Evolutionary conservation across 2,113 vertebrate species (phyloP).

Genomic region (Colaptes auratus): DNA sequence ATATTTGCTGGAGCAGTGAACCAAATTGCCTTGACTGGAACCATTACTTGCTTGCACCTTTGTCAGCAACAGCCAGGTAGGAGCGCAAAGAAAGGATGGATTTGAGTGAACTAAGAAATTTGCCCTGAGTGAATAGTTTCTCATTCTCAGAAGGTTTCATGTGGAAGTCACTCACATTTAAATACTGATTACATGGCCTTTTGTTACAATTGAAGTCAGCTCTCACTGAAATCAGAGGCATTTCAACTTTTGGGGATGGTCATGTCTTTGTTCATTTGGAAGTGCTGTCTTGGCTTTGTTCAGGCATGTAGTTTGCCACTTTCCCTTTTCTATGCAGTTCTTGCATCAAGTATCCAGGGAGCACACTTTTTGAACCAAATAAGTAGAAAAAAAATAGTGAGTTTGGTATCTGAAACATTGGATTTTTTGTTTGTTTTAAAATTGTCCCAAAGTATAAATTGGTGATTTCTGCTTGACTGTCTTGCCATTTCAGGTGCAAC

Average conservation of each 20-base stretch:
- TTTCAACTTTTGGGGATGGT: background rate
- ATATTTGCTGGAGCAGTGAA: constrained; percentile 73
- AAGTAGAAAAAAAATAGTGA: background rate
- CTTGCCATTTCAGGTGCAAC: background rate
- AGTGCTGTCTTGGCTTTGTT: background rate
- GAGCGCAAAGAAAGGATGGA: background rate
- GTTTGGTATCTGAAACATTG: background rate
- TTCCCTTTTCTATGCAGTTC: background rate
- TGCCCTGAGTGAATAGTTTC: background rate
- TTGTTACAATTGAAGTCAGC: background rate
- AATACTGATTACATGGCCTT: background rate
- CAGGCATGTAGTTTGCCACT: background rate
- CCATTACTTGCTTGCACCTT: constrained; percentile 52
- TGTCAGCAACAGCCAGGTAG: constrained; percentile 69
- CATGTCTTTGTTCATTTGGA: background rate
- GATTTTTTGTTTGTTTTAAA: background rate
- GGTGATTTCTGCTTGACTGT: background rate
- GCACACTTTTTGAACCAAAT: background rate
- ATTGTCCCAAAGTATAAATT: background rate
- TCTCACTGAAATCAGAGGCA: background rate
- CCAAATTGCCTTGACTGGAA: constrained; percentile 69
- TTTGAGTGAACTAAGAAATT: background rate
- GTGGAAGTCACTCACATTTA: background rate
- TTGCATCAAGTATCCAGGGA: background rate
- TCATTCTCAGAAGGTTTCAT: background rate